Conservation (phyloP, 2,888 invertebrate species). For the Neoscelio sp. region DNA sequence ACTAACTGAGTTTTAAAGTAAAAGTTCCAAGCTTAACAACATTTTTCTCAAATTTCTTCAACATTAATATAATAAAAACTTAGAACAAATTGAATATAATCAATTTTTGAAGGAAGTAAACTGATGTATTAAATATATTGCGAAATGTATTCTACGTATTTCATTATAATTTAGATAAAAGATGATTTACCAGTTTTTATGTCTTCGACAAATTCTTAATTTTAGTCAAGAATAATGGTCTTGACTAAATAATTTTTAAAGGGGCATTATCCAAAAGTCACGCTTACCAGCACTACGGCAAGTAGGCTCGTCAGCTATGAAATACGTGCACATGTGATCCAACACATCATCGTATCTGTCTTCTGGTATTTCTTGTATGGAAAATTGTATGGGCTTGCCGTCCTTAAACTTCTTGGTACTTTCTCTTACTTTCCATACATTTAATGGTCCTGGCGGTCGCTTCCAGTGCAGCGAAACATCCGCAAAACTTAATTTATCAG, state of each 20-base stretch:
- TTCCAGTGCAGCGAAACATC: constrained; percentile 55
- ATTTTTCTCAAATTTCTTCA: too few species aligned
- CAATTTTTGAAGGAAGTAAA: too few species aligned
- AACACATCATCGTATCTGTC: constrained; percentile 75
- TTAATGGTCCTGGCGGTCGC: constrained; percentile 74
- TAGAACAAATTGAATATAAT: too few species aligned
- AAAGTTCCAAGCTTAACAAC: too few species aligned
- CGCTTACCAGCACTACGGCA: constrained; percentile 73
- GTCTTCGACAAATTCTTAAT: constrained; percentile 5
- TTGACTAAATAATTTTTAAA: constrained; percentile 1
- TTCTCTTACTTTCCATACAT: constrained; percentile 75
- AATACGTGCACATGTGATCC: constrained; percentile 73
- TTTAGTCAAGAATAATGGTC: neutral
- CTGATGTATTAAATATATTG: too few species aligned
- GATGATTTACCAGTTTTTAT: constrained; percentile 6
- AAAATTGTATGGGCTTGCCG: constrained; percentile 72
- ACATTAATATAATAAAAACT: too few species aligned
- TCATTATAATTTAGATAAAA: neutral
- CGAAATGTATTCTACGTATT: neutral
- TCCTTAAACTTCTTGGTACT: constrained; percentile 66
- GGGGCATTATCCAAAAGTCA: constrained; percentile 3
- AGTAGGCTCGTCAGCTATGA: constrained; percentile 74
- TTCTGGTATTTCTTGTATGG: constrained; percentile 78
- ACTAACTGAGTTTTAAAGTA: too few species aligned
- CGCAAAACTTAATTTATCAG: neutral